Evolutionary conservation across 2,113 vertebrate genomes (phyloP), one percentile per base, ranked within the genome.

Genomic region (Equus przewalskii): DNA sequence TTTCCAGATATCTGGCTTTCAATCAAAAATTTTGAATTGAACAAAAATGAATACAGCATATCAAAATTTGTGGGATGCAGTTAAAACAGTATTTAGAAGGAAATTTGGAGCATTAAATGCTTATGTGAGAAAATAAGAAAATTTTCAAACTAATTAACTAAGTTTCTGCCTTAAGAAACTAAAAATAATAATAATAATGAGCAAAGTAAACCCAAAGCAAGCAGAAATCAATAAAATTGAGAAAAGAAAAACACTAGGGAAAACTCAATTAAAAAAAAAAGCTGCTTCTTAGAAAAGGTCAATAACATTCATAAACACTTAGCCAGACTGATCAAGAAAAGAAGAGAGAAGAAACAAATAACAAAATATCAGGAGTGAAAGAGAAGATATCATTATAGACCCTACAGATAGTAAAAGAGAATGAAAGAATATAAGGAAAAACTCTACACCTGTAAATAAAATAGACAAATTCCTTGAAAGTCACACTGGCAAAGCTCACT

Each of bases 81-180:
- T 41, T 82, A 44, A 88, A 64, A 93, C 46, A 76, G n/a, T 30
- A 62, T 24, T 73, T 81, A 21, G 51, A 46, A 87, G 64, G 41
- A 94, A 70, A 89, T 75, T 41, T 83, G 46, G n/a, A 89, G 22
- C n/a, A 67, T 83, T 64, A 65, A 46, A 95, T 83, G 33, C 28
- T 94, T 41, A n/a, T 83, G 79, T 36, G 56, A 83, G 49, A 90
- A 83, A 75, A 72, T 44, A 86, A 64, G 72, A 89, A 94, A 89
- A 56, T 58, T 87, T 67, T 81, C 46, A 84, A 60, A 67, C 75
- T 51, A 79, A 15, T 87, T 30, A 81, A n/a, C 64, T 80, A 95
- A 83, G 21, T 41, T 54, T 69, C 33, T 86, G 18, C 18, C 73
- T 86, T 86, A 85, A 86, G 19, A 91, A 79, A 86, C 14, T 44